Evolutionary conservation across 2,113 vertebrate species (phyloP), one percentile per base, ranked within the genome.

Genomic region (Entosphenus tridentatus): DNA sequence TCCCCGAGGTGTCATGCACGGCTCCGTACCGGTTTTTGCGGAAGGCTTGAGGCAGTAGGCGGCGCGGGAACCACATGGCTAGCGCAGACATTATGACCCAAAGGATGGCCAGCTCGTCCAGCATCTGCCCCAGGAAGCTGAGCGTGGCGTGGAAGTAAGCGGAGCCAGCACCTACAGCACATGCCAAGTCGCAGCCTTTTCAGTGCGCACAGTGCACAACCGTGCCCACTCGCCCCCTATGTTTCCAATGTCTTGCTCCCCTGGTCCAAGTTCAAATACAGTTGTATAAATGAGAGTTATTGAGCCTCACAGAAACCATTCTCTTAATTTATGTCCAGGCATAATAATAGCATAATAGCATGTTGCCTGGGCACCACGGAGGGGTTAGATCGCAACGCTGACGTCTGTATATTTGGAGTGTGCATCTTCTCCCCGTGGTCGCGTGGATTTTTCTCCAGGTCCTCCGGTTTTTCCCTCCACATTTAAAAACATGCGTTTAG

Each of bases 61-160:
- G 83, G 75, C 88, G 88, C 56, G 93, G 93, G 72, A 95, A 96
- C 92, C 92, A 96, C 91, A 96, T 95, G 73, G 83, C 90, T 69
- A 98, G 81, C 69, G 87, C 92, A 76, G 88, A 98, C 90, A 95
- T 96, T 68, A 98, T 78, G 71, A 98, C 92, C 92, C 93, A 98
- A 8, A 96, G 81, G 70, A 98, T 89, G 70, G 92, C 89, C 72
- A 96, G 74, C 73, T 98, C 93, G 72, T 96, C 93, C 72, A 98
- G 79, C 89, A 98, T 96, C 79, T 98, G 93, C 57, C 92, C 93
- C 59, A 98, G 79, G 78, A 98, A 98, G 78, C 92, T 98, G 72
- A 98, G 84, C 0, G 92, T 98, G 68, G 93, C 93, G 0, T 96
- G 93, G 73, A 98, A 98, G 75, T 96, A 98, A 57, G 90, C 87